phyloP scores from a whole-genome alignment of 2,113 vertebrate species.

The Vidua macroura region DNA sequence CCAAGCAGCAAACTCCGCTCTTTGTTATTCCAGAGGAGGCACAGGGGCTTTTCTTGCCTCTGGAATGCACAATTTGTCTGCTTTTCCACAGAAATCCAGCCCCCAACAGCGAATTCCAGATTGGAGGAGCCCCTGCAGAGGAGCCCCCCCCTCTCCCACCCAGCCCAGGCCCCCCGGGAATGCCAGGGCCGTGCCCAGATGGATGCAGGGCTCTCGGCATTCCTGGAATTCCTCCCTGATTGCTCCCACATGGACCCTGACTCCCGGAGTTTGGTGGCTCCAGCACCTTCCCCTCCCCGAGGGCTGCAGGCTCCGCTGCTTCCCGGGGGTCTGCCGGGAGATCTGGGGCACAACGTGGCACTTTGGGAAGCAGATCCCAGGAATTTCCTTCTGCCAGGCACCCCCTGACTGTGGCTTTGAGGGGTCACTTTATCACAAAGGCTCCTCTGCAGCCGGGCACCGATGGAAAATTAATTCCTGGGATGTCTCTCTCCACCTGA shows the following conservation, averaged over 20 bases:
- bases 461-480: background rate
- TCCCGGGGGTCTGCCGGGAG: background rate
- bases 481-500: background rate
- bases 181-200: constrained; percentile 32
- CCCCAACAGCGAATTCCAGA: constrained; percentile 20
- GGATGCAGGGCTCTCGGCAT: background rate
- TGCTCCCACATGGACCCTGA: constrained; percentile 40
- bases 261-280: background rate
- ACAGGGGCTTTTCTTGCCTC: background rate
- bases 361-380: background rate
- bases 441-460: background rate
- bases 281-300: background rate
- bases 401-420: background rate
- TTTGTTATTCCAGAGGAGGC: background rate
- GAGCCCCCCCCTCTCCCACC: background rate
- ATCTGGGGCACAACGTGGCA: background rate
- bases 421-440: background rate
- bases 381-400: background rate
- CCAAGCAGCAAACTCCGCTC: background rate
- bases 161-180: background rate
- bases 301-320: background rate
- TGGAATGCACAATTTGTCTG: constrained; percentile 13
- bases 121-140: background rate
- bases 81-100: background rate
- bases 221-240: constrained; percentile 58